A percentile compares a stretch with the other conserved stretches of the same genome.
Evolutionary conservation across 2,888 invertebrate species (phyloP).

Genomic region (Xylocampa areola): DNA sequence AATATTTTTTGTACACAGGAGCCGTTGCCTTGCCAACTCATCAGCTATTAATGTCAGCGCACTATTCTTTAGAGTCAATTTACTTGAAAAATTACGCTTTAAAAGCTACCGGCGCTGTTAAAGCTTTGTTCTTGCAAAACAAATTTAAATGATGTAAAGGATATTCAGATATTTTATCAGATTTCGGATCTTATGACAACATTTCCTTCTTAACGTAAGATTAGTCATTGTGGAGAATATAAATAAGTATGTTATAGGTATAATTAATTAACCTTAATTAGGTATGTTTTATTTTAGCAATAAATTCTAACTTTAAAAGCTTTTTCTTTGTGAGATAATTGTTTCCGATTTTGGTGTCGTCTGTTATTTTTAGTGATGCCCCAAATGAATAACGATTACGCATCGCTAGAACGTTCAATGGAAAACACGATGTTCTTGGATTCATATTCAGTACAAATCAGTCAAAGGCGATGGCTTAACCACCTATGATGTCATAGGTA

Average conservation of each 20-base stretch:
- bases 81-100: neutral
- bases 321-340: slow-evolving; percentile 2
- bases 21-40: neutral
- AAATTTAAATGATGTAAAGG: neutral
- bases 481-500: no score
- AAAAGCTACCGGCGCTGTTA: neutral
- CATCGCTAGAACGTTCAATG: no score
- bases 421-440: no score
- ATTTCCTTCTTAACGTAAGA: neutral
- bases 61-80: neutral
- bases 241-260: slow-evolving; percentile 4
- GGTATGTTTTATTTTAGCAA: slow-evolving; percentile 21
- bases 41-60: neutral
- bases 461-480: no score
- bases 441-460: no score
- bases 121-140: neutral
- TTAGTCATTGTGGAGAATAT: slow-evolving; percentile 3
- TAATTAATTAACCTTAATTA: slow-evolving; percentile 15
- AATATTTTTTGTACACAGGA: neutral
- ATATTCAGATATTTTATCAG: neutral
- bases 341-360: neutral
- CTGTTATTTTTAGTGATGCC: neutral
- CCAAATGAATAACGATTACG: no score
- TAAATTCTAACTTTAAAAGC: slow-evolving; percentile 17
- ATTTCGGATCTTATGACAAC: neutral